Percentiles rank a stretch among this genome's conserved stretches.
These are phyloP conservation scores for Anhinga rufa DNA, from an alignment of 2,113 vertebrate genomes.

Conservation along the genomic window DNA sequence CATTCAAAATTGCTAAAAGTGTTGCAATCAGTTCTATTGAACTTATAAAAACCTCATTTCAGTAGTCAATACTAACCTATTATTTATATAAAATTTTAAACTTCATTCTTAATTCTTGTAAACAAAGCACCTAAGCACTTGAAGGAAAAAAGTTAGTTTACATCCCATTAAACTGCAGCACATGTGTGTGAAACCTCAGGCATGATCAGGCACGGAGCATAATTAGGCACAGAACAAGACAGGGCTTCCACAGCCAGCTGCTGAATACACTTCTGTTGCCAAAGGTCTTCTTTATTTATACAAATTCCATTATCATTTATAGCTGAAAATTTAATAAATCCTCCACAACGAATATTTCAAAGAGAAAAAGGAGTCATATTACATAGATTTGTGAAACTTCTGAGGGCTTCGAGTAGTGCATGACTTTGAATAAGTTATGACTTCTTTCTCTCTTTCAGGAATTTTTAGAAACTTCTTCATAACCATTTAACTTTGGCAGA, in stretches of 20 bases:
- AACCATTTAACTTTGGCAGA: background rate
- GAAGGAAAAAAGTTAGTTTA: slow-evolving; percentile 53
- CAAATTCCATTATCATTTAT: background rate
- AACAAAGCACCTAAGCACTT: slow-evolving; percentile 52
- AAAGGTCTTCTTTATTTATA: background rate
- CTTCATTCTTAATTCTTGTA: slow-evolving; percentile 22
- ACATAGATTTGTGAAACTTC: background rate
- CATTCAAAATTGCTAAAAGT: slow-evolving; percentile 16
- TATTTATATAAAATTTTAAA: slow-evolving; percentile 25
- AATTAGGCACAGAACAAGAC: slow-evolving; percentile 35
- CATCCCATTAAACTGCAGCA: slow-evolving; percentile 35
- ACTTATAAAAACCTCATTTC: slow-evolving; percentile 26
- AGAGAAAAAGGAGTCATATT: background rate
- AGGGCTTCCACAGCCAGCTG: slow-evolving; percentile 17
- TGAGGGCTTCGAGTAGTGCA: background rate
- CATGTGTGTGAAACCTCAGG: slow-evolving; percentile 13
- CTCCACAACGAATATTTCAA: background rate
- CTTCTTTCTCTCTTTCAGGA: background rate
- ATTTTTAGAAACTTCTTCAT: background rate
- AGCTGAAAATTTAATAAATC: background rate
- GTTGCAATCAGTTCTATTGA: slow-evolving; percentile 7
- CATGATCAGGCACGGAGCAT: background rate
- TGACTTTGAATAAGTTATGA: background rate
- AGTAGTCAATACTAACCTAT: slow-evolving; percentile 54
- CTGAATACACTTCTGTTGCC: background rate